Evolutionary conservation across 2,113 vertebrate genomes (phyloP), one percentile per base, ranked within the genome.

Genomic region (Corythornis madagascariensis): DNA sequence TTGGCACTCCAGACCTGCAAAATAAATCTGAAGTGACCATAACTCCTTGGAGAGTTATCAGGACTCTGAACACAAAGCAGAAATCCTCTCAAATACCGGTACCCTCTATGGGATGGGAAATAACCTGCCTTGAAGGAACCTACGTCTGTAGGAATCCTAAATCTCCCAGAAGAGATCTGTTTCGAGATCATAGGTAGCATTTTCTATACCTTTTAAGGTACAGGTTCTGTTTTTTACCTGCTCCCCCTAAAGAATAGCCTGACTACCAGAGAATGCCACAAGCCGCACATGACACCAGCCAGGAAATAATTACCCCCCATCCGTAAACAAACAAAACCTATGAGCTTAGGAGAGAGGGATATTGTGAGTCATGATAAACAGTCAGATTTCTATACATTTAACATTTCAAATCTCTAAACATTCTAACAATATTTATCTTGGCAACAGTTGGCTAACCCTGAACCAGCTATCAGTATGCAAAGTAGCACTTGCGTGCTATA

Each of bases 211-310:
- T 61, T 85, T 65, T 7, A 53, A 60, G 11, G 12, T 6, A 56
- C 0, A 53, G 22, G 40, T 52, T 60, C 53, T 78, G 48, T 25
- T 71, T 74, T 84, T 53, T 52, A 43, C 18, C 47, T 28, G 40
- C 66, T 81, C 21, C 60, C 24, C 26, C n/a, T 11, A 38, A 88
- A 80, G 43, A 26, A 75, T 38, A 91, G 50, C 28, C 57, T 75
- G 10, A 45, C 4, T 4, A 42, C 10, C 48, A 76, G 7, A 60
- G 24, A 16, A 29, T 4, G 63, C 42, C 28, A n/a, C 11, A 47
- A 0, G 6, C 0, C 0, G 28, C 1, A 5, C 16, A 18, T 6
- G 28, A 7, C 0, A 3, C 28, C 45, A 77, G 42, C 28, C 55
- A 80, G 33, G 57, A 25, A 90, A 7, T n/a, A n/a, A n/a, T n/a